Evolutionary conservation across 2,113 vertebrate genomes (phyloP).

Genomic region (Seriola quinqueradiata): DNA sequence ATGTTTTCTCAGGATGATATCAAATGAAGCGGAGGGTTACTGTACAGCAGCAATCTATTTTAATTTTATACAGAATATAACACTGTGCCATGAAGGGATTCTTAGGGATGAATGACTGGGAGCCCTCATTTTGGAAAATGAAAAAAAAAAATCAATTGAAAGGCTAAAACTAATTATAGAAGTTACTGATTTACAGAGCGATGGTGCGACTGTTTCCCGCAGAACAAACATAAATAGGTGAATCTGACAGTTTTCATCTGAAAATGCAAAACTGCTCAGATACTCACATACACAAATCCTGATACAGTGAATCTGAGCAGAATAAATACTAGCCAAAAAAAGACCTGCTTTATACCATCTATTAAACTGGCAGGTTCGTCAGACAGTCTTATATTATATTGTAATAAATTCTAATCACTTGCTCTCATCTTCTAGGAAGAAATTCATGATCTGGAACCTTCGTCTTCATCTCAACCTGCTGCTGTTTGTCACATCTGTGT

Average conservation of each 20-base stretch:
- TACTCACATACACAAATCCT: too few relatives aligned
- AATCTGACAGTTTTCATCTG: too few relatives aligned
- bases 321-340: neutral
- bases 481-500: neutral
- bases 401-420: conserved; percentile 17
- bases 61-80: neutral
- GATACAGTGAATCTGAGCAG: neutral
- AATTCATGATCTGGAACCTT: neutral
- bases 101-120: neutral
- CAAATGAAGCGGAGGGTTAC: neutral
- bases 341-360: too few relatives aligned
- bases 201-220: neutral
- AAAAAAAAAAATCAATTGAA: neutral
- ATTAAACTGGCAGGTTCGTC: too few relatives aligned
- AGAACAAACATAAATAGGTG: neutral
- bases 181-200: neutral
- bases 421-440: neutral
- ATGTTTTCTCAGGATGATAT: neutral
- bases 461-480: neutral
- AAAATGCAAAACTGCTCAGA: too few relatives aligned
- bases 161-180: neutral
- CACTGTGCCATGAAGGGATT: neutral
- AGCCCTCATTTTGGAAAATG: neutral
- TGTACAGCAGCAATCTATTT: neutral
- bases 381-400: neutral